Evolutionary conservation across 2,797 vertebrate species (phyloP).

Genomic region (Crax fasciolata): DNA sequence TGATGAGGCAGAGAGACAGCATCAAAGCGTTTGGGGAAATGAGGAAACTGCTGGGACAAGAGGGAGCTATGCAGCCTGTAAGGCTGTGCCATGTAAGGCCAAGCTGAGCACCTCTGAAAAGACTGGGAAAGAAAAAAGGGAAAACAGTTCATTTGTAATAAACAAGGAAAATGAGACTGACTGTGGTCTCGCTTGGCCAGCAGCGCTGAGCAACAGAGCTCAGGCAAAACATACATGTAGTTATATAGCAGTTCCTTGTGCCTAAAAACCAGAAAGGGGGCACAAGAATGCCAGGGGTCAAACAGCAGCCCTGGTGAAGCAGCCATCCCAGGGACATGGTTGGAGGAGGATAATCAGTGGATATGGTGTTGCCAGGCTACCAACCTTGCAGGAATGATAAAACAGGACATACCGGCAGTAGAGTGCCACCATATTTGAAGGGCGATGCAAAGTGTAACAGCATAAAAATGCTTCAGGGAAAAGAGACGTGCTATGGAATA

Average conservation of each 20-base stretch:
- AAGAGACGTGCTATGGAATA: background rate
- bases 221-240: background rate
- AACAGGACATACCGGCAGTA: background rate
- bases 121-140: background rate
- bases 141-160: background rate
- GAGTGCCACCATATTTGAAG: background rate
- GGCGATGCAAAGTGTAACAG: background rate
- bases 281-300: background rate
- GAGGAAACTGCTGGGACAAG: background rate
- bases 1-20: background rate
- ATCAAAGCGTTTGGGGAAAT: background rate
- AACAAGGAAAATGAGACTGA: background rate
- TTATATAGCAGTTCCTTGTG: background rate
- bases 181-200: background rate
- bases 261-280: background rate
- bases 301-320: background rate
- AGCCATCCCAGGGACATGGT: background rate
- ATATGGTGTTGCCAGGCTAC: constrained; percentile 31
- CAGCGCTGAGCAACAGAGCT: background rate
- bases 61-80: background rate
- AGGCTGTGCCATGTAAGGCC: background rate
- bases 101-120: background rate
- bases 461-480: background rate
- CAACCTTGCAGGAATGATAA: background rate
- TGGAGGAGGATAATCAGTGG: background rate